A percentile compares a stretch with the other conserved stretches of the same genome.
phyloP scores from a whole-genome alignment of 2,888 invertebrate genomes.

The Plagodis dolabraria region DNA sequence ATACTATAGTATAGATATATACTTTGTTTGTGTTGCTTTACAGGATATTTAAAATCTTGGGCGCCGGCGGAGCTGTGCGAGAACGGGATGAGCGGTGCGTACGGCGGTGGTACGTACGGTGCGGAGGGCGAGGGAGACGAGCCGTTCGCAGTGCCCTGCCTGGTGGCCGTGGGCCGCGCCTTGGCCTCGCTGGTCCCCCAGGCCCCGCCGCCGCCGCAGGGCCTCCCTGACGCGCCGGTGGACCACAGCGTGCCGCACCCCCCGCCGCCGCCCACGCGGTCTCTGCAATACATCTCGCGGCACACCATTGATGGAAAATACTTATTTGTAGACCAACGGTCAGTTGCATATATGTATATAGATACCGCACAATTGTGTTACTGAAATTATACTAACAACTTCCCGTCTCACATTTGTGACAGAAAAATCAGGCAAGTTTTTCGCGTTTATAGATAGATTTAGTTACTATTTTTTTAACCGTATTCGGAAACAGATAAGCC shows the following conservation, averaged over 20 bases:
- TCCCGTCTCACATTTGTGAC: no score
- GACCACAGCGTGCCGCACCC: not conserved
- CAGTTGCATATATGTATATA: slow-evolving; percentile 9
- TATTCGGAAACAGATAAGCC: no score
- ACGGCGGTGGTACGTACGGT: slow-evolving; percentile 85
- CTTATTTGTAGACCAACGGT: slow-evolving; percentile 96
- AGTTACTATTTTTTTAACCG: no score
- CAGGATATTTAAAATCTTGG: slow-evolving; percentile 95
- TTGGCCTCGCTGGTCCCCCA: slow-evolving; percentile 74
- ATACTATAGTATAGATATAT: no score
- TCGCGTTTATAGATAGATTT: no score
- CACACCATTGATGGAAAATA: slow-evolving; percentile 97
- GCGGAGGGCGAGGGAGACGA: slow-evolving; percentile 85
- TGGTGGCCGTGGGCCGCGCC: slow-evolving; percentile 94
- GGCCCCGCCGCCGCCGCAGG: slow-evolving; percentile 9
- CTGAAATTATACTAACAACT: no score
- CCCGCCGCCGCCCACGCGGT: slow-evolving; percentile 70
- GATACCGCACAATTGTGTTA: no score
- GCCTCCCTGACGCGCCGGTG: not conserved
- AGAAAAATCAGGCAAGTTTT: no score
- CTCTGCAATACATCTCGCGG: slow-evolving; percentile 92
- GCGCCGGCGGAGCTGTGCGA: slow-evolving; percentile 90
- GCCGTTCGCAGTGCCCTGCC: slow-evolving; percentile 90
- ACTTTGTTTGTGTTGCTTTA: not conserved
- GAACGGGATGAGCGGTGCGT: slow-evolving; percentile 87